Conservation (phyloP, 2,888 invertebrate species). For the Erynnis tages region DNA sequence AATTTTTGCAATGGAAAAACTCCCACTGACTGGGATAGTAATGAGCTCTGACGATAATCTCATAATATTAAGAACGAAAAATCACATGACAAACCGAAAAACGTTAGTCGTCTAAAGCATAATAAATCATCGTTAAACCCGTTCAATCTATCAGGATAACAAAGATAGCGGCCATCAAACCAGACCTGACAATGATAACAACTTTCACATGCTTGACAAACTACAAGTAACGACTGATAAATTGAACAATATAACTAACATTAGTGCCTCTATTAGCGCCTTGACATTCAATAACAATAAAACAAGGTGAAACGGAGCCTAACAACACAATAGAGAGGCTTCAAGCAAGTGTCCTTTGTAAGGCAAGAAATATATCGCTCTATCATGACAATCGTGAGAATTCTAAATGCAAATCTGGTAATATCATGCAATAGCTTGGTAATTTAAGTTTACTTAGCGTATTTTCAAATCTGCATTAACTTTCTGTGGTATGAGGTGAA, state of each 20-base stretch:
- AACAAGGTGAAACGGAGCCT: slow-evolving; percentile 6
- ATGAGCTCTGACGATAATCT: no score
- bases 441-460: background rate
- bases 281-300: slow-evolving; percentile 25
- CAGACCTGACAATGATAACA: background rate
- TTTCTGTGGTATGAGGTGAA: background rate
- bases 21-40: no score
- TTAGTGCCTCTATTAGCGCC: slow-evolving; percentile 7
- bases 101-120: background rate
- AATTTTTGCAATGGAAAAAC: no score
- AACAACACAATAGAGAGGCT: slow-evolving; percentile 10
- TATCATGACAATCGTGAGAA: background rate
- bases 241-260: slow-evolving; percentile 6
- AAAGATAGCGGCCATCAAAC: slow-evolving; percentile 3
- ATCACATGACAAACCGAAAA: background rate
- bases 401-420: background rate
- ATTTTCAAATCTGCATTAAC: background rate
- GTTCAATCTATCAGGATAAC: background rate
- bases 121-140: background rate
- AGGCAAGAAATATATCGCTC: slow-evolving; percentile 1
- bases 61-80: no score
- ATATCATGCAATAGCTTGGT: background rate
- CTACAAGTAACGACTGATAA: slow-evolving; percentile 7
- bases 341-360: slow-evolving; percentile 10
- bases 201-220: slow-evolving; percentile 4